These are phyloP conservation scores for Lysandra bellargus DNA, from an alignment of 2,888 invertebrate species.

Conservation along the genomic window DNA sequence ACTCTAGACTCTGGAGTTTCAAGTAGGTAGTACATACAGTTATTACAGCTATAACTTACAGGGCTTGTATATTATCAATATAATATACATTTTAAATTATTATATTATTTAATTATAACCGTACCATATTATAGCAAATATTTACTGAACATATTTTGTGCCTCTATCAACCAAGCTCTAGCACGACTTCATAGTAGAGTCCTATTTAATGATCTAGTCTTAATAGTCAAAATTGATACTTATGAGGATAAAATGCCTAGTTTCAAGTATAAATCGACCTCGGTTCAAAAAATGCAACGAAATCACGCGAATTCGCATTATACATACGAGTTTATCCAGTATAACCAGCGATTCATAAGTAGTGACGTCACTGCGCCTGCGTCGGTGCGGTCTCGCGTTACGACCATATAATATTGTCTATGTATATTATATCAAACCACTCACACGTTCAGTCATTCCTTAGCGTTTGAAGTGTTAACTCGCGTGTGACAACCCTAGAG, in stretches of 20 bases:
- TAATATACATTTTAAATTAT: no score
- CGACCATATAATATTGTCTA: conserved; percentile 22
- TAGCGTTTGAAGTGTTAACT: conserved; percentile 6
- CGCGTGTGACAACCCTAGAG: conserved; percentile 4
- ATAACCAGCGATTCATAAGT: conserved; percentile 12
- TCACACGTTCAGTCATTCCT: conserved; percentile 14
- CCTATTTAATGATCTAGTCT: no score
- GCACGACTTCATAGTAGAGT: not conserved
- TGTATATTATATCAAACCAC: conserved; percentile 5
- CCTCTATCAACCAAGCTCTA: not conserved
- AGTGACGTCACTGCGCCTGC: conserved; percentile 24
- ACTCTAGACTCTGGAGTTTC: no score
- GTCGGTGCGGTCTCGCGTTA: conserved; percentile 23
- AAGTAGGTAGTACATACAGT: no score
- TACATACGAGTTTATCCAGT: conserved; percentile 23
- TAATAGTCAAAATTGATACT: not conserved
- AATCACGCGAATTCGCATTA: conserved; percentile 24
- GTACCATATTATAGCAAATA: no score
- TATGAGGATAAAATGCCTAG: not conserved
- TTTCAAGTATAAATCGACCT: not conserved
- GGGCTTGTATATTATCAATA: not conserved
- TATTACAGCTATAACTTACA: not conserved
- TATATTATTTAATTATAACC: no score
- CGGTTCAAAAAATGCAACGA: conserved; percentile 28
- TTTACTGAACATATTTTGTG: no score